Evolutionary conservation across 2,797 vertebrate species (phyloP).

Genomic region (Champsocephalus esox): DNA sequence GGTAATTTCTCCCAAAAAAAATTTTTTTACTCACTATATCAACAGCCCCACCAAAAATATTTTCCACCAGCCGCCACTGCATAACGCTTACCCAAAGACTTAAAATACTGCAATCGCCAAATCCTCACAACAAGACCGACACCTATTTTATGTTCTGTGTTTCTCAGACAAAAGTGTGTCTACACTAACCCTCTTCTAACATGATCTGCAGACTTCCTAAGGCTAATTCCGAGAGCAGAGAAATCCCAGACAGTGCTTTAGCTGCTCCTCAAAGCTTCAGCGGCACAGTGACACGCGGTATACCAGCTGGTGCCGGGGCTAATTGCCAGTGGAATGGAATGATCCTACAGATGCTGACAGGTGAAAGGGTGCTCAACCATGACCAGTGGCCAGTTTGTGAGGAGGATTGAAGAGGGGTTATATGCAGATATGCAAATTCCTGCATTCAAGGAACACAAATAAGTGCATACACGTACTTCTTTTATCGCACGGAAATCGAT

Average conservation of each 20-base stretch:
- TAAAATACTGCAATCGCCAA: conserved; percentile 54
- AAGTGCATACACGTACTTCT: neutral
- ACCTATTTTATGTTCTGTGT: neutral
- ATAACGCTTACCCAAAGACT: too few relatives aligned
- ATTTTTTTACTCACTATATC: too few relatives aligned
- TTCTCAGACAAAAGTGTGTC: neutral
- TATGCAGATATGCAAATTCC: conserved; percentile 30
- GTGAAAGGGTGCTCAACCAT: conserved; percentile 80
- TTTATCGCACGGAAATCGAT: neutral
- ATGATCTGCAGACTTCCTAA: neutral
- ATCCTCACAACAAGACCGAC: conserved; percentile 66
- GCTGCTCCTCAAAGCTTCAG: conserved; percentile 15
- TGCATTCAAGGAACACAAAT: conserved; percentile 8
- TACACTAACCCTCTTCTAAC: neutral
- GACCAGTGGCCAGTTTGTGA: conserved; percentile 73
- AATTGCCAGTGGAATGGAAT: conserved; percentile 77
- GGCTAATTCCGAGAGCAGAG: neutral
- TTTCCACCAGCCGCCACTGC: too few relatives aligned
- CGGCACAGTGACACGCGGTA: conserved; percentile 44
- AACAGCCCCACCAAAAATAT: too few relatives aligned
- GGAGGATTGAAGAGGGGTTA: conserved; percentile 9
- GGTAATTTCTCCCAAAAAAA: too few relatives aligned
- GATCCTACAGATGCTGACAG: conserved; percentile 83
- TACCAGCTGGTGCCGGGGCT: conserved; percentile 52
- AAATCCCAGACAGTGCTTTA: conserved; percentile 26